Base-by-base conservation (phyloP, 2,113 vertebrate genomes). In the Pseudorectes ferrugineus region DNA sequence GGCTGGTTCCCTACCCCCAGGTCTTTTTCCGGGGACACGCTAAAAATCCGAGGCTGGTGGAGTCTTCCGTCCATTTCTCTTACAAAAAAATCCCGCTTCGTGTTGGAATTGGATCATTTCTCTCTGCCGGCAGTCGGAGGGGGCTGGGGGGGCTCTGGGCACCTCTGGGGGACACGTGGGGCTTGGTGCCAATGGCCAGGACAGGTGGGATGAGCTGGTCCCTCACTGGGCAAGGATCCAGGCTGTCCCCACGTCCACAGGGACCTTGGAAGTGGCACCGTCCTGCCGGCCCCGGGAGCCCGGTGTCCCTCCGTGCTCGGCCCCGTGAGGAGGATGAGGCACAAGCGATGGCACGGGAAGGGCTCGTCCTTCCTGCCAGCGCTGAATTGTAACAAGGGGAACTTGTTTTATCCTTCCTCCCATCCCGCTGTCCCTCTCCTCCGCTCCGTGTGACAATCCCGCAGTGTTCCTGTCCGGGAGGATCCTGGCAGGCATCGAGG, bases 61-160 rank as follows among this genome's bases (percentile, higher is more conserved):
- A 78, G 21, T 16, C 38, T 87, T 51, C 52, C 40, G 13, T 58
- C 29, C 23, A 5, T 67, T 90, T 63, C 33, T 65, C 52, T 33
- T 20, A 13, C 6, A 31, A 31, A 36, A 22, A 45, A 18, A 25
- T 6, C 23, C 24, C 45, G 5, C 16, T 23, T 57, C 0, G 0
- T 2, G 7, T 10, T 55, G 54, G 63, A 54, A 66, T 10, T 40
- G 54, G 72, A 21, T 63, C 11, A 1, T 62, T 85, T 35, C 35
- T 63, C 79, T 67, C 25, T 0, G 2, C 76, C 15, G 3, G 21
- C n/a, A 10, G 19, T 14, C 0, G 0, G 36, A 35, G 58, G 5
- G 0, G 3, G 15, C 35, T 33, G n/a, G 42, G 33, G 16, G 19
- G 23, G 17, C 46, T 61, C 33, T 25, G 33, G 35, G 40, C 33